Evolutionary conservation across 2,888 invertebrate genomes (phyloP).

Genomic region (Megamerina dolium): DNA sequence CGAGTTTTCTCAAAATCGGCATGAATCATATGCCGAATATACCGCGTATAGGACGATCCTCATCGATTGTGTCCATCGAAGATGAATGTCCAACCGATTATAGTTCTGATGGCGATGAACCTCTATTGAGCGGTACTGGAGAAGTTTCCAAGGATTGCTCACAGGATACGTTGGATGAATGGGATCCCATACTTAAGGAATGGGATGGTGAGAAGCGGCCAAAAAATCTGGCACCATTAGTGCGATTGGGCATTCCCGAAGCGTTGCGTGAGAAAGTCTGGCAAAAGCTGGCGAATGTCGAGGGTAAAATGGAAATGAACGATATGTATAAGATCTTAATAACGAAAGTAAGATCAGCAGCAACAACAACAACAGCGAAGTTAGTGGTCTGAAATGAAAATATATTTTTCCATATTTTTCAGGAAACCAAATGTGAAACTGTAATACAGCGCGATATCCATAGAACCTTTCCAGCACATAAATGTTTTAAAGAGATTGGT

Average conservation of each 20-base stretch:
- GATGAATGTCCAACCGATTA: constrained; percentile 47
- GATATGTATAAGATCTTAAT: constrained; percentile 89
- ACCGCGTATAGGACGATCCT: constrained; percentile 48
- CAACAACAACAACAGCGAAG: not conserved
- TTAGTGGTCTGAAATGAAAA: not conserved
- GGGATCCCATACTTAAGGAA: constrained; percentile 81
- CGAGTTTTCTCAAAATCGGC: constrained; percentile 45
- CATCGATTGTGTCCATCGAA: constrained; percentile 48
- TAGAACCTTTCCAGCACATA: constrained; percentile 97
- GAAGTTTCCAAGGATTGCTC: constrained; percentile 95
- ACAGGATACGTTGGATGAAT: constrained; percentile 84
- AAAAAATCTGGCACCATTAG: constrained; percentile 71
- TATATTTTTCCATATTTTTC: constrained; percentile 15
- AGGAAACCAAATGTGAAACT: constrained; percentile 93
- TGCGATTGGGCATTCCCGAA: constrained; percentile 88
- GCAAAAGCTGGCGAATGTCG: constrained; percentile 88
- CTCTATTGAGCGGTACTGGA: constrained; percentile 94
- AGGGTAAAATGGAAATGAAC: constrained; percentile 77
- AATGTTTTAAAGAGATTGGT: constrained; percentile 92
- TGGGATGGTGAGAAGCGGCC: constrained; percentile 68
- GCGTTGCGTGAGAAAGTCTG: constrained; percentile 95
- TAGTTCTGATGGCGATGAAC: constrained; percentile 80
- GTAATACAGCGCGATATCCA: constrained; percentile 96
- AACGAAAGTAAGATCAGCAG: constrained; percentile 67
- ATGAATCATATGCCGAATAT: constrained; percentile 48